Evolutionary conservation across 2,888 invertebrate genomes (phyloP), one percentile per base, ranked within the genome.

Genomic region (Harpagoxenus sublaevis): DNA sequence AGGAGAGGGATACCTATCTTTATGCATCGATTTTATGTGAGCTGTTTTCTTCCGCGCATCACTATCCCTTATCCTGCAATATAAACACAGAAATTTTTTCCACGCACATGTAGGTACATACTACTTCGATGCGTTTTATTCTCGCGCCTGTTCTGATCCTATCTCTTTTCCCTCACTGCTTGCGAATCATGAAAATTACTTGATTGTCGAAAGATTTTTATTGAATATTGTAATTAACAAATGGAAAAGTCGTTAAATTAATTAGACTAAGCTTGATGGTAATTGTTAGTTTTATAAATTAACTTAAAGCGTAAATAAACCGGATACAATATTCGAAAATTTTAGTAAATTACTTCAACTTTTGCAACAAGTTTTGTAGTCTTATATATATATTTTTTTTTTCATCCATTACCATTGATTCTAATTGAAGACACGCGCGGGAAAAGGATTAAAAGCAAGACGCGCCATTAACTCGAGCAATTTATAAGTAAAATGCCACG

Each of bases 401-500:
- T 23, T 35, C 6, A 12, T 68, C 57, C 23, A 45, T 51, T 55
- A 45, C 6, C 57, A 71, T 81, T 42, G 57, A 51, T 81, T 71
- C 71, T 71, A 71, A 71, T 60, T 60, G 35, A 28, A 28, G 35
- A 35, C 55, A 31, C 42, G 55, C 55, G 18, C 23, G 70, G 9
- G 35, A 62, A 60, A 81, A 60, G 28, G 60, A 55, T 60, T 81
- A 81, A 71, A 62, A 48, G 55, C 42, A 63, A 68, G 71, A 62
- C 48, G 60, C 79, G 71, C 71, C 79, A 81, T 71, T 81, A 81
- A 71, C 60, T 28, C 48, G 12, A 71, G 28, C 48, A 31, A 71
- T 71, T 81, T 81, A 81, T 62, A 71, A 71, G 79, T 48, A 79
- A 79, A 71, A 70, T 57, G 68, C 35, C 45, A 48, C 57, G 66